phyloP scores from a whole-genome alignment of 1,140 invertebrate species.

The Aporrectodea caliginosa region DNA sequence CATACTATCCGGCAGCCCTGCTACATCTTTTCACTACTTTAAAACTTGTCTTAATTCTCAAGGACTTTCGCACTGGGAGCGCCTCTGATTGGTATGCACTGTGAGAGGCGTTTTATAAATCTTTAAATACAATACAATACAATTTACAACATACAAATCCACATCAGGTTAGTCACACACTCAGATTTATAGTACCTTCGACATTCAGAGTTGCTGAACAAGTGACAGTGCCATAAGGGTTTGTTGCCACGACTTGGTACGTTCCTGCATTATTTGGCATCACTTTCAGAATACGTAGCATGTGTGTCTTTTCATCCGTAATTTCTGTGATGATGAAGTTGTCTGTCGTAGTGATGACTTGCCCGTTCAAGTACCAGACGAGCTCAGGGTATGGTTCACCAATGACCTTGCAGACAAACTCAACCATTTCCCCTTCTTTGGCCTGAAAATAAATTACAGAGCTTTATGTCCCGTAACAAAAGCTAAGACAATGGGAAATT shows the following conservation, averaged over 20 bases:
- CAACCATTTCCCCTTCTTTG: constrained; percentile 76
- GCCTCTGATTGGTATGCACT: too few species aligned
- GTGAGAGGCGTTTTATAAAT: too few species aligned
- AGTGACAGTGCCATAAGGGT: constrained; percentile 44
- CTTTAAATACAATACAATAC: too few species aligned
- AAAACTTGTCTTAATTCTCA: too few species aligned
- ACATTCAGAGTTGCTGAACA: constrained; percentile 45
- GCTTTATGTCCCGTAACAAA: too few species aligned
- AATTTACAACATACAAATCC: too few species aligned
- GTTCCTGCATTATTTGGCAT: constrained; percentile 40
- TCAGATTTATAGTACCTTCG: too few species aligned
- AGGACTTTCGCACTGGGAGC: too few species aligned
- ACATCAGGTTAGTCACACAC: too few species aligned
- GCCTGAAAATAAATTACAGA: constrained; percentile 61
- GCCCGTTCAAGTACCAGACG: constrained; percentile 66
- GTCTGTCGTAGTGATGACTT: constrained; percentile 41
- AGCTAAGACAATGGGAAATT: too few species aligned
- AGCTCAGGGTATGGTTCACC: constrained; percentile 85
- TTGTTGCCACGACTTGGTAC: constrained; percentile 48
- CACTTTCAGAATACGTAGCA: constrained; percentile 59
- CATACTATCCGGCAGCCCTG: too few species aligned
- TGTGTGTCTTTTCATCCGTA: constrained; percentile 54
- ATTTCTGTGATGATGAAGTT: constrained; percentile 31
- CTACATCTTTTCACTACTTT: too few species aligned
- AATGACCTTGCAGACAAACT: constrained; percentile 80